Evolutionary conservation across 1,140 invertebrate genomes (phyloP).

Genomic region (Melipona quadrifasciata): DNA sequence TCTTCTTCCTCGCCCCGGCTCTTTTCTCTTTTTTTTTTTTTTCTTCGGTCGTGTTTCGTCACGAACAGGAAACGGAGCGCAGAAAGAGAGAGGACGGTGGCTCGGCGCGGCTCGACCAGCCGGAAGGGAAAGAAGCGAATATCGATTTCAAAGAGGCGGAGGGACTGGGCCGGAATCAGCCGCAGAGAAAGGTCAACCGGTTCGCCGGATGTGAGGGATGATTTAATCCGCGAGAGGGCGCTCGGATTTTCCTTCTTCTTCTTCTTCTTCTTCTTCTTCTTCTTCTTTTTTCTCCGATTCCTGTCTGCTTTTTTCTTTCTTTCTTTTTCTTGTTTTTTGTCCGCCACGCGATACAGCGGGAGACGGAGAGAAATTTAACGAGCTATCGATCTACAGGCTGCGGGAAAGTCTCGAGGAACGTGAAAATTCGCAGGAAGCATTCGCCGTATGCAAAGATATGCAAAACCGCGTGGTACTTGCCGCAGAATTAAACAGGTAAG

Average conservation of each 20-base stretch:
- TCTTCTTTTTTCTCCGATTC: neutral
- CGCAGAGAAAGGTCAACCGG: slow-evolving; percentile 35
- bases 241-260: slow-evolving; percentile 5
- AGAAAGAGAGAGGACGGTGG: neutral
- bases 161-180: slow-evolving; percentile 23
- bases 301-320: neutral
- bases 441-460: no score
- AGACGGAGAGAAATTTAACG: neutral
- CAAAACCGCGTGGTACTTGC: no score
- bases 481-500: no score
- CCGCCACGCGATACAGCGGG: no score
- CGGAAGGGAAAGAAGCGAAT: slow-evolving; percentile 42
- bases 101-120: slow-evolving; percentile 12
- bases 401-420: no score
- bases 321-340: neutral
- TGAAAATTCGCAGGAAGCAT: no score
- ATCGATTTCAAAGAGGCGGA: slow-evolving; percentile 41
- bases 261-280: neutral
- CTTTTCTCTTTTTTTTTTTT: neutral
- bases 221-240: slow-evolving; percentile 26
- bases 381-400: no score
- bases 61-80: neutral
- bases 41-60: no score
- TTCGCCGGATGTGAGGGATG: slow-evolving; percentile 41
- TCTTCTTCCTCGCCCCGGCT: neutral